Evolutionary conservation across 2,797 vertebrate species (phyloP).

Genomic region (Gallinago nigripennis): DNA sequence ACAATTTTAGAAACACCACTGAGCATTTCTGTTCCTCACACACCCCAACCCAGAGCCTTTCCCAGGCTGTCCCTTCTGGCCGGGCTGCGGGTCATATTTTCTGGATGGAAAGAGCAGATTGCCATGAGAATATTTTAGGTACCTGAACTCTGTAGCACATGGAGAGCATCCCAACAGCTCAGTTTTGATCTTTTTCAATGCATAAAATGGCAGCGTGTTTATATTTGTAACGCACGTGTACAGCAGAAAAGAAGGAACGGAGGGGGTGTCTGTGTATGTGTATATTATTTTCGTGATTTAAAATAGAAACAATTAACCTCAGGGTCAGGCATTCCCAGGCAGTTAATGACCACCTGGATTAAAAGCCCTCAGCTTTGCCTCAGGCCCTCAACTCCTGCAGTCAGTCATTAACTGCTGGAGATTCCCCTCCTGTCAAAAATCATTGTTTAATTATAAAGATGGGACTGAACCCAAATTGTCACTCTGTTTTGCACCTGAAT

Average conservation of each 20-base stretch:
- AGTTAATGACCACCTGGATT: slow-evolving; percentile 74
- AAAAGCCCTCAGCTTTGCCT: slow-evolving; percentile 70
- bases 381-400: slow-evolving; percentile 65
- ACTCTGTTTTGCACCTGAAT: background rate
- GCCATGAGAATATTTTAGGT: background rate
- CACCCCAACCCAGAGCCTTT: background rate
- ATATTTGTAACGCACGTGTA: background rate
- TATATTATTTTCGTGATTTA: slow-evolving; percentile 59
- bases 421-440: slow-evolving; percentile 71
- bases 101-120: background rate
- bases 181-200: background rate
- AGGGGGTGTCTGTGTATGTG: background rate
- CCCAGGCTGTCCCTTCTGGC: background rate
- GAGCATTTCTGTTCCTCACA: background rate
- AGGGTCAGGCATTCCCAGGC: slow-evolving; percentile 70
- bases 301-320: slow-evolving; percentile 74
- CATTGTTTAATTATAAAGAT: slow-evolving; percentile 72
- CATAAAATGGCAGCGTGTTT: background rate
- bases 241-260: background rate
- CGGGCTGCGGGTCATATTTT: background rate
- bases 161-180: background rate
- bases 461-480: slow-evolving; percentile 44
- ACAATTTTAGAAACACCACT: background rate
- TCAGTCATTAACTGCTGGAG: slow-evolving; percentile 72
- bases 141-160: background rate